A percentile compares a stretch with the other conserved stretches of the same genome.
Conservation (phyloP, 2,797 vertebrate genomes). For the Phrynocephalus guinanensis region DNA sequence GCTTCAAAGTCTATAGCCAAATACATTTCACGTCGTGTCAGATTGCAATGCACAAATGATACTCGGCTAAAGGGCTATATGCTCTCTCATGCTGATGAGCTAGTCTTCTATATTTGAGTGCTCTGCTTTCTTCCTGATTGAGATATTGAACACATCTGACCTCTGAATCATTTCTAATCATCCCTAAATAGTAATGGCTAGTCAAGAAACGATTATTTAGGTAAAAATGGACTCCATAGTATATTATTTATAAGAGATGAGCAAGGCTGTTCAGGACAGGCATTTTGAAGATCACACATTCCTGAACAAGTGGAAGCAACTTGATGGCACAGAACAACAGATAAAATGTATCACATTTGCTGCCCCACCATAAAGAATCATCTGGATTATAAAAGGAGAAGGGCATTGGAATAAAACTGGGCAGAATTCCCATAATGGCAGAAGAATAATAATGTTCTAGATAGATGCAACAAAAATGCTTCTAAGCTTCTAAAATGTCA, state of each 20-base stretch:
- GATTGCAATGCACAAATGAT: constrained; percentile 41
- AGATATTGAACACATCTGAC: constrained; percentile 59
- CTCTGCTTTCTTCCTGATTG: constrained; percentile 66
- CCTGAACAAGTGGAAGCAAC: no score
- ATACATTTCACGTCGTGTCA: constrained; percentile 53
- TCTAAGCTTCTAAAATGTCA: constrained; percentile 32
- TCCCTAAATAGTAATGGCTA: constrained; percentile 77
- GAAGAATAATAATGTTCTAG: constrained; percentile 37
- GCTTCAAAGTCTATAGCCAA: background rate
- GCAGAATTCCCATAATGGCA: constrained; percentile 69
- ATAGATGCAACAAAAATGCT: constrained; percentile 18
- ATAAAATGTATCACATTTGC: no score
- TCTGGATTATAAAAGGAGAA: background rate
- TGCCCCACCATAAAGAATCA: constrained; percentile 29
- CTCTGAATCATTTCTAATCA: constrained; percentile 73
- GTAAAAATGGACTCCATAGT: constrained; percentile 66
- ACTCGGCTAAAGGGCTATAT: constrained; percentile 29
- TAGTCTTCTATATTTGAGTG: constrained; percentile 70
- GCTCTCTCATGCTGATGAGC: constrained; percentile 68
- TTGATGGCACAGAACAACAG: no score
- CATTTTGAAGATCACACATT: no score
- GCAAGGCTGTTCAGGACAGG: no score
- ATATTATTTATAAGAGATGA: constrained; percentile 46
- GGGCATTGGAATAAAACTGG: constrained; percentile 14
- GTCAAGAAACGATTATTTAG: constrained; percentile 64